Percentiles rank a stretch among this genome's conserved stretches.
These are phyloP conservation scores for Heteromyza rotundicornis DNA, from an alignment of 2,888 invertebrate species.

Conservation along the genomic window DNA sequence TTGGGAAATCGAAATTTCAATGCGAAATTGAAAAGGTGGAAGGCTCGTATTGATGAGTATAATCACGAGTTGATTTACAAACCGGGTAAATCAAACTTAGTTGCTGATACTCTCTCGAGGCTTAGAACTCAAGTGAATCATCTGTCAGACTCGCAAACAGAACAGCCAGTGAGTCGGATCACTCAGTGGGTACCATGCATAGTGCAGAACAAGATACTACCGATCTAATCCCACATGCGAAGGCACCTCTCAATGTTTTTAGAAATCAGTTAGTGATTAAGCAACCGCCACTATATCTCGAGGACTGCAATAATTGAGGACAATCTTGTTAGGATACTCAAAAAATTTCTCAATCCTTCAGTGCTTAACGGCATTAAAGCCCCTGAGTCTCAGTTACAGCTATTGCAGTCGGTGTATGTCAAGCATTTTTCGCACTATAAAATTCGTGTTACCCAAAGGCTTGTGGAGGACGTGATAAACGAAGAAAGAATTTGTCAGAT, in stretches of 20 bases:
- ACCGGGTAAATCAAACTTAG: slow-evolving; percentile 18
- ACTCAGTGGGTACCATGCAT: background rate
- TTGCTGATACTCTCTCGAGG: slow-evolving; percentile 21
- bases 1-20: background rate
- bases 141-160: background rate
- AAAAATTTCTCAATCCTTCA: no score
- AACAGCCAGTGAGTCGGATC: background rate
- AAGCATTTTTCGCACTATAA: background rate
- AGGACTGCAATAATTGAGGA: no score
- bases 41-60: slow-evolving; percentile 21
- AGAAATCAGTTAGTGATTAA: slow-evolving; percentile 17
- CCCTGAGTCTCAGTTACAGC: no score
- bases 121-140: slow-evolving; percentile 3
- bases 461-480: no score
- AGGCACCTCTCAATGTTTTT: slow-evolving; percentile 17
- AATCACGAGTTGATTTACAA: slow-evolving; percentile 22
- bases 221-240: slow-evolving; percentile 11
- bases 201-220: slow-evolving; percentile 17
- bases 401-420: no score
- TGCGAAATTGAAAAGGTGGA: slow-evolving; percentile 21
- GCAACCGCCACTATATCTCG: no score
- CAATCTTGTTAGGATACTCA: no score
- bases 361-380: no score
- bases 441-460: no score
- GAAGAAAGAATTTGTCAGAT: no score